These are phyloP conservation scores for Chorisops tibialis DNA, from an alignment of 2,888 invertebrate genomes.

Conservation along the genomic window DNA sequence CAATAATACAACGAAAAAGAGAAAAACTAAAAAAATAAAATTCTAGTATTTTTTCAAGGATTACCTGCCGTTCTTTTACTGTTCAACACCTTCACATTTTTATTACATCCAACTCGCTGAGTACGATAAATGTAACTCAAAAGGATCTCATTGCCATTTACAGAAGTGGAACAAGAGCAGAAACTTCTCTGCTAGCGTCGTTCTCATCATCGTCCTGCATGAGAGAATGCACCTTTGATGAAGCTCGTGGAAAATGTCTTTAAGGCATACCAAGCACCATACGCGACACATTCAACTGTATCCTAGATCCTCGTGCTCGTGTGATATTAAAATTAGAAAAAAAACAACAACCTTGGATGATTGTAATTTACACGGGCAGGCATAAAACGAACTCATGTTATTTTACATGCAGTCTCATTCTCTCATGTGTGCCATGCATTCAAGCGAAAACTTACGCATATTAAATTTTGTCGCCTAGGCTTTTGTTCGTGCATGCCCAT, in stretches of 20 bases:
- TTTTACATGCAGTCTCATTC: constrained; percentile 13
- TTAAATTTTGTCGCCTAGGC: constrained; percentile 28
- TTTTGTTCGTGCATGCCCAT: constrained; percentile 10
- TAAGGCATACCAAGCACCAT: not conserved
- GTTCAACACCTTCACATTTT: constrained; percentile 13
- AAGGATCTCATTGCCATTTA: constrained; percentile 12
- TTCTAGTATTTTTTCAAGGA: not conserved
- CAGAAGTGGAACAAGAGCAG: too few species aligned
- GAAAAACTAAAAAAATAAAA: too few species aligned
- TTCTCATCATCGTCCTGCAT: too few species aligned
- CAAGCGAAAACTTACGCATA: constrained; percentile 27
- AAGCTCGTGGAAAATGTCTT: not conserved
- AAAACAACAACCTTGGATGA: not conserved
- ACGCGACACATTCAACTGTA: not conserved
- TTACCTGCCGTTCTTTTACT: constrained; percentile 13
- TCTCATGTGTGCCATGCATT: constrained; percentile 19
- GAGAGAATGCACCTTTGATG: not conserved
- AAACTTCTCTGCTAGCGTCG: too few species aligned
- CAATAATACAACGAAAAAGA: too few species aligned
- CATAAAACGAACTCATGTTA: not conserved
- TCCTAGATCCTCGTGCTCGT: not conserved
- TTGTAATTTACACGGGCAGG: constrained; percentile 17
- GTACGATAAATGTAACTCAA: not conserved
- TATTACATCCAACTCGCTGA: not conserved
- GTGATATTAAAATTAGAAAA: not conserved